A percentile compares a stretch with the other conserved stretches of the same genome.
Conservation (phyloP, 2,113 vertebrate genomes). For the Pagrus major region DNA sequence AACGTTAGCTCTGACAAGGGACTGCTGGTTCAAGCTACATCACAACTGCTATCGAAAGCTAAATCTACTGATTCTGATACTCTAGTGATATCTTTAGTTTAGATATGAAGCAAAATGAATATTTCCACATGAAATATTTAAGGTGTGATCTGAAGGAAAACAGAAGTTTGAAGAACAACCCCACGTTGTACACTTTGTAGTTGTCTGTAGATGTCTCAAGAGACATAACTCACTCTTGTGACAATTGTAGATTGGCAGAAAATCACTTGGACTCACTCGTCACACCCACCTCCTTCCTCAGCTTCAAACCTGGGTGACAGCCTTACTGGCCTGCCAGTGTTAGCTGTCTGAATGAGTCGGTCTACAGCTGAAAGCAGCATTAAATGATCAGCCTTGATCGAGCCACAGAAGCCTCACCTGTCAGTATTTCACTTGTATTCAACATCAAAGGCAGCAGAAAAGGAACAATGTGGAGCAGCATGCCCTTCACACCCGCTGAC, state of each 20-base stretch:
- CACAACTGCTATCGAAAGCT: too few species aligned
- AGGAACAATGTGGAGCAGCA: conserved; percentile 11
- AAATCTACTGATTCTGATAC: too few species aligned
- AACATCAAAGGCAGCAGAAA: conserved; percentile 13
- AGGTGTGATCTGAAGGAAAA: neutral
- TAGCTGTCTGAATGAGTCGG: neutral
- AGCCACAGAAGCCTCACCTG: neutral
- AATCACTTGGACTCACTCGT: neutral
- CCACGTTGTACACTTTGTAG: neutral
- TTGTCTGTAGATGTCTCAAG: neutral
- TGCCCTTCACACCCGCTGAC: neutral
- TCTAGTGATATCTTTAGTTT: too few species aligned
- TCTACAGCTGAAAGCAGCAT: neutral
- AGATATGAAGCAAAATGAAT: too few species aligned
- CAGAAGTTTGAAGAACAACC: neutral
- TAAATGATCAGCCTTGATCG: conserved; percentile 11
- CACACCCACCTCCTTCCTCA: too few species aligned
- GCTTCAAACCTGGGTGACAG: neutral
- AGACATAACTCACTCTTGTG: neutral
- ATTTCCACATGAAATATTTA: neutral
- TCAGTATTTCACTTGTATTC: conserved; percentile 3
- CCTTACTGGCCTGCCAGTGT: neutral
- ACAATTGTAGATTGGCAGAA: neutral
- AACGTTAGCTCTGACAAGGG: too few species aligned
- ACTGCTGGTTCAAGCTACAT: too few species aligned